A percentile compares a stretch with the other conserved stretches of the same genome.
Evolutionary conservation across 2,797 vertebrate species (phyloP).

Genomic region (Hylomyscus alleni): DNA sequence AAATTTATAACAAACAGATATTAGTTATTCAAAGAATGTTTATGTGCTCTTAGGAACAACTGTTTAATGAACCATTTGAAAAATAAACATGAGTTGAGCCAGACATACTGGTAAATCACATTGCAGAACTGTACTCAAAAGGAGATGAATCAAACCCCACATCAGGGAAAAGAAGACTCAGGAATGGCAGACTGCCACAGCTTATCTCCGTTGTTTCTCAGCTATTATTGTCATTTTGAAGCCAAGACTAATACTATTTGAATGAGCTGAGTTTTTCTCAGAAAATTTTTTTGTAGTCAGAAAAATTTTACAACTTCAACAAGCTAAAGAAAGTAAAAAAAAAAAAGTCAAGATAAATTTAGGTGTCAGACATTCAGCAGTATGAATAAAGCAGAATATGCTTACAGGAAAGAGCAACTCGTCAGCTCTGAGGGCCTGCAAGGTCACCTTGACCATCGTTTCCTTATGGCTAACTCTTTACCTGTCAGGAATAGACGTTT

Average conservation of each 20-base stretch:
- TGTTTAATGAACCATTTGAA: conserved; percentile 68
- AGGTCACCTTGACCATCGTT: not conserved
- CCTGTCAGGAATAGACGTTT: not conserved
- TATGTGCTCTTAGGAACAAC: conserved; percentile 26
- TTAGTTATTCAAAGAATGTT: conserved; percentile 53
- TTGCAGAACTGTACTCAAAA: not conserved
- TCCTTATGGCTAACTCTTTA: not conserved
- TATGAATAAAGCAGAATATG: not conserved
- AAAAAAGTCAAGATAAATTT: not conserved
- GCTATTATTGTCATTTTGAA: conserved; percentile 24
- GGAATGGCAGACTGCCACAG: not conserved
- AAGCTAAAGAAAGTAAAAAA: not conserved
- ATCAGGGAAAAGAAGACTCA: not conserved
- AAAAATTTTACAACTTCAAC: conserved; percentile 33
- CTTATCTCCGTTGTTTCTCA: conserved; percentile 12
- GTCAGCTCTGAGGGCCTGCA: rapidly evolving
- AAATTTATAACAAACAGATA: not conserved
- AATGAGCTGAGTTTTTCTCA: not conserved
- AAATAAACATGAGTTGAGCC: conserved; percentile 2
- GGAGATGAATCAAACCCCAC: not conserved
- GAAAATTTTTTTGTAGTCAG: not conserved
- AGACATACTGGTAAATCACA: not conserved
- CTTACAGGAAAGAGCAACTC: not conserved
- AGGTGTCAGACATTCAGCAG: not conserved
- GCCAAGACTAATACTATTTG: not conserved